Percentiles rank a stretch among this genome's conserved stretches.
Conservation (phyloP, 2,888 invertebrate genomes). For the Heliconius charithonia region DNA sequence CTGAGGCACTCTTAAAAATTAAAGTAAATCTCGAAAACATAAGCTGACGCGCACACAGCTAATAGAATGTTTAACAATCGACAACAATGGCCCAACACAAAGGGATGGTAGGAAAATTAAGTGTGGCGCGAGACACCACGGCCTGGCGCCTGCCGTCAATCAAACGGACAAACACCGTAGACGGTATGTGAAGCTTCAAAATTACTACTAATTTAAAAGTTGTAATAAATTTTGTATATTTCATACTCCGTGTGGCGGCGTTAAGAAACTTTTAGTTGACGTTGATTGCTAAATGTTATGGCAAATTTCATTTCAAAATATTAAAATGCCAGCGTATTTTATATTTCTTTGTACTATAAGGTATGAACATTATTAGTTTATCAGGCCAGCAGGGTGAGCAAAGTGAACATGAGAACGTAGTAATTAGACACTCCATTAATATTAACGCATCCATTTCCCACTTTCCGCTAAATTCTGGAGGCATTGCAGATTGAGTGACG, state of each 20-base stretch:
- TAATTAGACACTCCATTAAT: too few species aligned
- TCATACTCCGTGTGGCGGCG: background rate
- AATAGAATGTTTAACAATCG: constrained; percentile 17
- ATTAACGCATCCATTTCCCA: too few species aligned
- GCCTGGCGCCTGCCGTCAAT: constrained; percentile 71
- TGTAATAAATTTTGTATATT: constrained; percentile 30
- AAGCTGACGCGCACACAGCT: background rate
- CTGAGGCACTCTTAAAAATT: background rate
- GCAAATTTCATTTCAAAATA: background rate
- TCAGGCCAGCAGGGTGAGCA: too few species aligned
- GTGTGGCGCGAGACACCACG: constrained; percentile 24
- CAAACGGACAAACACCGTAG: constrained; percentile 59
- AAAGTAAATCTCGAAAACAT: background rate
- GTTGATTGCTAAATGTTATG: background rate
- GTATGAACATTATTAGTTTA: background rate
- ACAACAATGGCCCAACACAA: constrained; percentile 25
- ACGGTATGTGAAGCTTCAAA: constrained; percentile 14
- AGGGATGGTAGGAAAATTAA: constrained; percentile 25
- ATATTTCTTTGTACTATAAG: background rate
- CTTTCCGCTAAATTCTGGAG: too few species aligned
- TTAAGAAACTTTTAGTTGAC: background rate
- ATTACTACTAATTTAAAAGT: constrained; percentile 30
- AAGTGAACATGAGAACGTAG: too few species aligned
- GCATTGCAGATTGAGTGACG: too few species aligned
- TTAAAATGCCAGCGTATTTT: background rate